Base-by-base conservation (phyloP, 2,888 invertebrate genomes). In the Coleophora flavipennella region DNA sequence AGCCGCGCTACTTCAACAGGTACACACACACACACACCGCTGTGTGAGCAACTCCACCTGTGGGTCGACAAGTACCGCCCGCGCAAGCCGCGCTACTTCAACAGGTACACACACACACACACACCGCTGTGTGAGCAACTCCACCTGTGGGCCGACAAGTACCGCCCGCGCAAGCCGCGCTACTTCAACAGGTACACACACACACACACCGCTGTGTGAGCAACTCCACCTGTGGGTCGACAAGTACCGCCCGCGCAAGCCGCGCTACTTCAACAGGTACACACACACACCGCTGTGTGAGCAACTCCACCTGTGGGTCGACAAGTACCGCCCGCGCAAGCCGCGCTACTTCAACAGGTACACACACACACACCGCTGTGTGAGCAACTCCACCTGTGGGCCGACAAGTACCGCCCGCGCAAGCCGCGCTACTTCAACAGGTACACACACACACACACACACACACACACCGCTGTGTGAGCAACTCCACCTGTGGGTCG, bases 41-140 rank as follows among this genome's bases (percentile, higher is more conserved):
- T 97, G 48, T 95, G 95, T 55, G 91, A 91, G 45, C 93, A 95
- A 77, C 91, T 95, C 8, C 94, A 95, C 61, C 80, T 96, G 25
- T 99, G 99, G 96, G 96, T 97, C 0, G 99, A 99, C 78, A 99
- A 99, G 80, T 99, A 99, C 75, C 85, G 99, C 9, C 99, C 99
- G 0, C 81, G 99, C 35, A 99, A 99, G 53, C 99, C 99, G 1
- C 81, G 99, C 13, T 99, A 99, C 81, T 98, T 99, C 83, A 99
- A 99, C 86, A 86, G 84, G 81, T 78, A 33, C 11, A 6, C 10
- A 8, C 27, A 6, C 20, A 20, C 20, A 20, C 20, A 20, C 20
- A 20, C 20, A n/a, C 12, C 91, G 25, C 74, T 97, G 48, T 95
- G 95, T 55, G 91, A 91, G 45, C 93, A 95, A 77, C 91, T 95